These are phyloP conservation scores for Grantiella picta DNA, from an alignment of 2,113 vertebrate genomes.

Conservation along the genomic window DNA sequence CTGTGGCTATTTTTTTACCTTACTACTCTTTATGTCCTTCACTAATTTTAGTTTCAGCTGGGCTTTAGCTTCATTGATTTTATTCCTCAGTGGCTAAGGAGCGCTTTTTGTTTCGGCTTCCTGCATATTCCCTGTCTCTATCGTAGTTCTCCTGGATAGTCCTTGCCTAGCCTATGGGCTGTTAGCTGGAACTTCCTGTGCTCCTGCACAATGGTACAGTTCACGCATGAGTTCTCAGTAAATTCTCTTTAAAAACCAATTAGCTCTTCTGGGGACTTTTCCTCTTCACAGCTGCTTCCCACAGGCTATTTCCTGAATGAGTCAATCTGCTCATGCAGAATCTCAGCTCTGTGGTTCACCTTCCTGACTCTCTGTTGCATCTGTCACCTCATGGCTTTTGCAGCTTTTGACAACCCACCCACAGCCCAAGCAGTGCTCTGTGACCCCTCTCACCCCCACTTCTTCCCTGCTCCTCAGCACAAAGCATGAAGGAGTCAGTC, in stretches of 20 bases:
- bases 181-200: background rate
- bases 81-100: background rate
- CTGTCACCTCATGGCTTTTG: background rate
- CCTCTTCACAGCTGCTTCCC: background rate
- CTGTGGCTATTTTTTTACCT: background rate
- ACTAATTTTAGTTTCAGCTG: background rate
- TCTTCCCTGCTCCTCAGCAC: background rate
- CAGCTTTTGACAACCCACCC: background rate
- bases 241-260: background rate
- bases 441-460: background rate
- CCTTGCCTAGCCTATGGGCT: background rate
- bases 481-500: background rate
- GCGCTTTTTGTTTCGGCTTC: background rate
- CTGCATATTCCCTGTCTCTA: background rate
- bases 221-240: background rate
- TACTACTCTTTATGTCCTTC: background rate
- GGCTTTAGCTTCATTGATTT: background rate
- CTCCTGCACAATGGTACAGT: background rate
- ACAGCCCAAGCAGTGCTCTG: background rate
- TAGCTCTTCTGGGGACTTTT: background rate
- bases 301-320: background rate
- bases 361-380: background rate
- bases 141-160: background rate
- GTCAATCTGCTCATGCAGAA: background rate
- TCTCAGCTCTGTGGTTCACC: background rate